A percentile compares a stretch with the other conserved stretches of the same genome.
These are phyloP conservation scores for Neelides folsomi DNA, from an alignment of 2,888 invertebrate genomes.

Conservation along the genomic window DNA sequence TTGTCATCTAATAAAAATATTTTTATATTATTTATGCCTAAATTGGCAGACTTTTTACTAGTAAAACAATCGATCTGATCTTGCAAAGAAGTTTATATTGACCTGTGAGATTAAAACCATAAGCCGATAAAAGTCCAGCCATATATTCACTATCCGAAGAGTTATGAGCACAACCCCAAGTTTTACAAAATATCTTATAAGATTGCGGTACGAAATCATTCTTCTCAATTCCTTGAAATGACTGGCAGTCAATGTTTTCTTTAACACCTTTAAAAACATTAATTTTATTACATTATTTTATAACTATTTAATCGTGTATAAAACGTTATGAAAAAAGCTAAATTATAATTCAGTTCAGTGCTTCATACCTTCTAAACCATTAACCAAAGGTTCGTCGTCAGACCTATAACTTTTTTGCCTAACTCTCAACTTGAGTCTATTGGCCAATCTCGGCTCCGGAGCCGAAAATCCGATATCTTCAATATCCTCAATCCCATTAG, in stretches of 20 bases:
- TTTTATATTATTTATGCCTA: background rate
- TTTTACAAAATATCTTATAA: slow-evolving; percentile 58
- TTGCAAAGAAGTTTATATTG: slow-evolving; percentile 16
- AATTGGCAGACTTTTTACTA: slow-evolving; percentile 6
- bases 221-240: background rate
- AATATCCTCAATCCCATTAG: slow-evolving; percentile 4
- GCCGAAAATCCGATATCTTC: slow-evolving; percentile 6
- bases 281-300: no score
- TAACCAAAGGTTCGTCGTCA: no score
- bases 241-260: no score
- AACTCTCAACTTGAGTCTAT: no score
- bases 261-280: no score
- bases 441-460: no score
- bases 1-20: slow-evolving; percentile 48
- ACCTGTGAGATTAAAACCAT: slow-evolving; percentile 69
- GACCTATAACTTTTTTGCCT: no score
- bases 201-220: slow-evolving; percentile 12
- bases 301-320: no score
- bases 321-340: no score
- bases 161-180: slow-evolving; percentile 98
- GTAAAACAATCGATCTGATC: background rate
- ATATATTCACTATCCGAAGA: slow-evolving; percentile 97
- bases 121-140: slow-evolving; percentile 82
- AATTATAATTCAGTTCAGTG: no score
- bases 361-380: no score